phyloP scores from a whole-genome alignment of 2,888 invertebrate genomes.

The Pegoplata infirma region DNA sequence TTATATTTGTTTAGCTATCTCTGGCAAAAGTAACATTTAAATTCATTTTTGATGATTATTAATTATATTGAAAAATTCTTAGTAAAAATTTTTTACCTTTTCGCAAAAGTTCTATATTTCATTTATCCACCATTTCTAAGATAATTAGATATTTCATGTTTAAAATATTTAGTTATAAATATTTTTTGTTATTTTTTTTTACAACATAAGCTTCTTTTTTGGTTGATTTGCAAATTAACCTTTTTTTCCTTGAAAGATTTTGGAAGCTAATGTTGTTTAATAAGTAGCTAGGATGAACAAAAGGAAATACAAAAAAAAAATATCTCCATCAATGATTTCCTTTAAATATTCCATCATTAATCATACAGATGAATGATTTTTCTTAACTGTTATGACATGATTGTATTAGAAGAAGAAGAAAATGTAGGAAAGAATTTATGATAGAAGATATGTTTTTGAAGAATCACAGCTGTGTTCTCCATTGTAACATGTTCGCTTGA shows the following conservation, averaged over 20 bases:
- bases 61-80: conserved; percentile 31
- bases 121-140: not conserved
- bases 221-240: not conserved
- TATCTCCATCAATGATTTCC: conserved; percentile 39
- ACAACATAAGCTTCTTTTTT: not conserved
- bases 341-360: conserved; percentile 47
- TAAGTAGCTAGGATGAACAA: not conserved
- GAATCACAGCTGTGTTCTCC: conserved; percentile 27
- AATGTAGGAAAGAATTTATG: not conserved
- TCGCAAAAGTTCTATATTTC: not conserved
- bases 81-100: conserved; percentile 7
- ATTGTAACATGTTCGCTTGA: not conserved
- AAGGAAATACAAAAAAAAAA: not conserved
- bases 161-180: not conserved
- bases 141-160: conserved; percentile 2
- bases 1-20: not conserved
- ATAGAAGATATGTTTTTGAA: conserved; percentile 4
- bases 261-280: not conserved
- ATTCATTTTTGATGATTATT: conserved; percentile 53
- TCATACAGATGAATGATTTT: conserved; percentile 55
- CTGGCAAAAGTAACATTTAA: conserved; percentile 25
- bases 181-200: no score
- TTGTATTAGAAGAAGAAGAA: not conserved
- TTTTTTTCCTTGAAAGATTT: not conserved
- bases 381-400: conserved; percentile 40